phyloP scores from a whole-genome alignment of 2,888 invertebrate genomes.

The Eulithis prunata region DNA sequence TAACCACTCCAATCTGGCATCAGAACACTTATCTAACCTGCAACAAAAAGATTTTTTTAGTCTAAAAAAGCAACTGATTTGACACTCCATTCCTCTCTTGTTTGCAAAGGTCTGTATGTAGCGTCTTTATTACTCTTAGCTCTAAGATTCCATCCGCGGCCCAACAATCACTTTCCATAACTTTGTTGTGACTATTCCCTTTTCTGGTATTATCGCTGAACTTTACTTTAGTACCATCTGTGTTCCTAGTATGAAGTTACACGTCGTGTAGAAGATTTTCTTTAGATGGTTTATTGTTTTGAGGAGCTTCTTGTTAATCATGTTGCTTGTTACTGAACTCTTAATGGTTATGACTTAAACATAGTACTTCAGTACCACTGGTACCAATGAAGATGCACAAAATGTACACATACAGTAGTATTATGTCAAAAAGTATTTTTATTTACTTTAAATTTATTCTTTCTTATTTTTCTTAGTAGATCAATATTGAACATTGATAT shows the following conservation, averaged over 20 bases:
- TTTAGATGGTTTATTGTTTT: slow-evolving; percentile 1
- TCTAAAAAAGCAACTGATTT: too few species aligned
- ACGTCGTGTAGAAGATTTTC: slow-evolving; percentile 1
- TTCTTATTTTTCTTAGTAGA: too few species aligned
- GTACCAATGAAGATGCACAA: neutral
- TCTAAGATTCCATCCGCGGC: slow-evolving; percentile 65
- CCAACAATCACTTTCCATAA: slow-evolving; percentile 64
- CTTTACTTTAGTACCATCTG: slow-evolving; percentile 47
- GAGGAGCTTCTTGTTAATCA: neutral
- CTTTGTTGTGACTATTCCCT: slow-evolving; percentile 60
- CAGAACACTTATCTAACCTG: too few species aligned
- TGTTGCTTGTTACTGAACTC: neutral
- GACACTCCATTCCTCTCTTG: slow-evolving; percentile 19
- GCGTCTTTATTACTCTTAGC: slow-evolving; percentile 74
- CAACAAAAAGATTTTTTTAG: too few species aligned
- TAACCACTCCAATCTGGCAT: too few species aligned
- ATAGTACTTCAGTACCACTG: neutral
- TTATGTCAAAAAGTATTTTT: too few species aligned
- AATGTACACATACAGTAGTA: too few species aligned
- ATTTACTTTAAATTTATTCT: too few species aligned
- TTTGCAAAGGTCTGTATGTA: slow-evolving; percentile 57
- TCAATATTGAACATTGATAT: too few species aligned
- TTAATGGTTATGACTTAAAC: neutral
- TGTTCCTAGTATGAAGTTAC: slow-evolving; percentile 15
- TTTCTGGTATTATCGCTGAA: slow-evolving; percentile 62